Base-by-base conservation (phyloP, 1,140 invertebrate species). In the Melitaea cinxia region DNA sequence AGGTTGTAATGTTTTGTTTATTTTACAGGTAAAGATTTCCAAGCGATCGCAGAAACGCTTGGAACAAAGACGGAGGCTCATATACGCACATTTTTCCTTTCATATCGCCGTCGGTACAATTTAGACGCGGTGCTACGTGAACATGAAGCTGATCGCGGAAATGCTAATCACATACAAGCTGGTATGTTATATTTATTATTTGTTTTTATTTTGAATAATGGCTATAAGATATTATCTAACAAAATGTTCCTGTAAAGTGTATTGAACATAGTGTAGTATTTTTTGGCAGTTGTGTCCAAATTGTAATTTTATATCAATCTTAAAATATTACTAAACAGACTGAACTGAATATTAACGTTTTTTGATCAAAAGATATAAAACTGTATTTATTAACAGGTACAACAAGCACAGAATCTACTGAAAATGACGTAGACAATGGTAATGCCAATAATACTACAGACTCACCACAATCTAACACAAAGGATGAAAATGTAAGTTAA, bases 11-110 rank as follows among this genome's bases (percentile, higher is more conserved):
- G 15, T 1, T 17, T 1, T 1, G 17, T 42, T n/a, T 5, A 42
- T 7, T 35, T 75, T 73, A 24, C 58, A 91, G 91, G 91, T 19
- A 98, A 97, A 92, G 96, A 99, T 88, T 99, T 98, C 91, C 95
- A 96, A 89, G 96, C 97, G 19, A 99, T 99, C 66, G 97, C 98
- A 12, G 97, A 99, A 89, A 95, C 98, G 4, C 95, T 99, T 65
- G 97, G 97, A 54, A 99, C 97, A 21, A 99, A 99, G 91, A 98
- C 96, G 2, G 97, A 99, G 87, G 94, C 95, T 30, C 98, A 99
- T 85, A 93, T 99, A 14, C 94, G 96, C 59, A 95, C 94, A 24
- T 99, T 99, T 91, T 98, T 96, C 85, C 93, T 96, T 0, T 98
- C 97, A 77, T 97, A 99, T 89, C 93, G 97, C 45, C 94, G 96